These are phyloP conservation scores for Anser cygnoides DNA, from an alignment of 2,113 vertebrate species.

Conservation along the genomic window DNA sequence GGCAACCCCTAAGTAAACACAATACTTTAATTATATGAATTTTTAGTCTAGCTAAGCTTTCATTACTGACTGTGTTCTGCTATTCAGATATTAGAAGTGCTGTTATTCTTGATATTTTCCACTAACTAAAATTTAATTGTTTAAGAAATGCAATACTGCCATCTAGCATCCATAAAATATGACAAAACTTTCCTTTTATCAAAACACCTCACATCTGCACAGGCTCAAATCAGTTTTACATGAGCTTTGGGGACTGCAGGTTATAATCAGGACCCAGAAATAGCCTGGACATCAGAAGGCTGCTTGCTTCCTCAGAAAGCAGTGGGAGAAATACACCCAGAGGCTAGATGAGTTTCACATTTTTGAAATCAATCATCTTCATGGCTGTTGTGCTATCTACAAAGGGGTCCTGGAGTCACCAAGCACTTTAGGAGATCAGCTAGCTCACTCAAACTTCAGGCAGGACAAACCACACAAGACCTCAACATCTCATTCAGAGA, in stretches of 20 bases:
- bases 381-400: neutral
- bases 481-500: neutral
- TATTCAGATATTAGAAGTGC: neutral
- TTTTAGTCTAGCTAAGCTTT: neutral
- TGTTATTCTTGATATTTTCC: neutral
- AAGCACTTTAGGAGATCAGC: too few relatives aligned
- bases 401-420: neutral
- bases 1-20: neutral
- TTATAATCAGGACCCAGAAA: neutral
- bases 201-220: neutral
- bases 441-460: neutral
- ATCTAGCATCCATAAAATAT: slow-evolving; percentile 34
- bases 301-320: neutral
- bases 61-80: neutral
- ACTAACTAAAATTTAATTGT: neutral
- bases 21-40: slow-evolving; percentile 24
- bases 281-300: neutral
- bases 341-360: neutral
- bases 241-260: neutral
- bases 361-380: neutral
- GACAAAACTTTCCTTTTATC: neutral
- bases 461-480: neutral
- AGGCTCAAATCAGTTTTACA: neutral
- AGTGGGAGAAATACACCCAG: neutral
- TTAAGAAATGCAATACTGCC: slow-evolving; percentile 61